Evolutionary conservation across 2,888 invertebrate species (phyloP).

Genomic region (Frankliniella fusca): DNA sequence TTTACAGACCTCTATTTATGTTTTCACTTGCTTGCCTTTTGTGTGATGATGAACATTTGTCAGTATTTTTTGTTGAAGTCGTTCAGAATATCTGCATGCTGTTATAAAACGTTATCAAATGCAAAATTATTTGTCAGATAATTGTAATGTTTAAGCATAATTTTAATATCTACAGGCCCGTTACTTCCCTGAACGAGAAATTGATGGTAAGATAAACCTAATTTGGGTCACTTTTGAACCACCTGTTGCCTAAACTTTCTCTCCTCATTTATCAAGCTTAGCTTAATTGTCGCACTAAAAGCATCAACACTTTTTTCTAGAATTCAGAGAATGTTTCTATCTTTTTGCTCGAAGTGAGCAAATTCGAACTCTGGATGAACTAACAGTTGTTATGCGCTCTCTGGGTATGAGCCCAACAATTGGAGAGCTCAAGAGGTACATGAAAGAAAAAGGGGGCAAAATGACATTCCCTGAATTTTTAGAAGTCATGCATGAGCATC

Average conservation of each 20-base stretch:
- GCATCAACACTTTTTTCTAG: conserved; percentile 53
- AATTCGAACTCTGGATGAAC: conserved; percentile 81
- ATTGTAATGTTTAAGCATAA: not conserved
- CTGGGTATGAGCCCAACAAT: conserved; percentile 91
- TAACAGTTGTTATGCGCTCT: conserved; percentile 91
- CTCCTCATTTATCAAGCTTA: conserved; percentile 26
- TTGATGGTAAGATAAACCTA: conserved; percentile 67
- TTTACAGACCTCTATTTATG: too few species aligned
- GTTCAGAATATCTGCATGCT: not conserved
- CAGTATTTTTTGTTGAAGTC: not conserved
- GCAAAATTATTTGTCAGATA: not conserved
- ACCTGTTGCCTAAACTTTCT: conserved; percentile 22
- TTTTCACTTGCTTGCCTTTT: too few species aligned
- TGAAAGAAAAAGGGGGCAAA: conserved; percentile 74
- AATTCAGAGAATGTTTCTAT: conserved; percentile 95
- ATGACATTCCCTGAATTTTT: conserved; percentile 94
- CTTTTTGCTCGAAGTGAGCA: conserved; percentile 85
- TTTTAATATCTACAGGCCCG: conserved; percentile 66
- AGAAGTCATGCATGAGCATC: conserved; percentile 92
- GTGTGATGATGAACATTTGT: not conserved
- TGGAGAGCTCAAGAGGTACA: conserved; percentile 78
- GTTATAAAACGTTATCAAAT: not conserved
- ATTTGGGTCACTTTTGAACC: conserved; percentile 22
- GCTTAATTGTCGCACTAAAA: not conserved
- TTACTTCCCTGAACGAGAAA: conserved; percentile 90